phyloP scores from a whole-genome alignment of 1,140 invertebrate genomes.

The Ctenoplectra terminalis region DNA sequence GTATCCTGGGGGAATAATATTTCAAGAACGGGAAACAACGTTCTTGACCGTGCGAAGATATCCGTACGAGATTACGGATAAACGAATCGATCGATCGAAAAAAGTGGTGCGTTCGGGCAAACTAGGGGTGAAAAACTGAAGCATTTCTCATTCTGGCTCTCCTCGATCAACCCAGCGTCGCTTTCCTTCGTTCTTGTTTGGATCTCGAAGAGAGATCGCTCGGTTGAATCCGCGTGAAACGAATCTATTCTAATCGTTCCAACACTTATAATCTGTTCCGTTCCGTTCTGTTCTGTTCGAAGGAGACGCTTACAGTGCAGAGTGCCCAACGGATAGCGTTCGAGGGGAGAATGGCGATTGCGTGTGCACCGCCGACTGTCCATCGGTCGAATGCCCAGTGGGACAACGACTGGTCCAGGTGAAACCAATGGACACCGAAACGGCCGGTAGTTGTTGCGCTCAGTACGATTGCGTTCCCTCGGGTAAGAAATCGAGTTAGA shows the following conservation, averaged over 20 bases:
- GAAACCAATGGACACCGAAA: constrained; percentile 39
- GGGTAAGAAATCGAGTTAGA: constrained; percentile 49
- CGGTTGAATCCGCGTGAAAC: too few relatives aligned
- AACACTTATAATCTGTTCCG: background rate
- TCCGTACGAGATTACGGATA: constrained; percentile 32
- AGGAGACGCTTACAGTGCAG: constrained; percentile 22
- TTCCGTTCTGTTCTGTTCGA: constrained; percentile 52
- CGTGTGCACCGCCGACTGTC: constrained; percentile 57
- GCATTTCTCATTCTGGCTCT: background rate
- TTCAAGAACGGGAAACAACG: constrained; percentile 8
- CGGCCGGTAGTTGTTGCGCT: constrained; percentile 62
- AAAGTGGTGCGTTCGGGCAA: background rate
- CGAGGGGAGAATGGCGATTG: constrained; percentile 54
- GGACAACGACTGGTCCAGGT: constrained; percentile 43
- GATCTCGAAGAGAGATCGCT: too few relatives aligned
- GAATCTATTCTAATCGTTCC: too few relatives aligned
- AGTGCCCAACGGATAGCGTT: constrained; percentile 61
- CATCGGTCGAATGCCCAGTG: constrained; percentile 37
- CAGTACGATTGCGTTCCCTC: constrained; percentile 57
- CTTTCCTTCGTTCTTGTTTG: too few relatives aligned
- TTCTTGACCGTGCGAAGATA: background rate
- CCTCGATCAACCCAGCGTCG: too few relatives aligned
- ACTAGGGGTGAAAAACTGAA: background rate
- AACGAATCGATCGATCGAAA: constrained; percentile 25
- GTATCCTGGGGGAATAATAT: constrained; percentile 16